Conservation (phyloP, 2,888 invertebrate genomes). For the Pristionchus japonicus region DNA sequence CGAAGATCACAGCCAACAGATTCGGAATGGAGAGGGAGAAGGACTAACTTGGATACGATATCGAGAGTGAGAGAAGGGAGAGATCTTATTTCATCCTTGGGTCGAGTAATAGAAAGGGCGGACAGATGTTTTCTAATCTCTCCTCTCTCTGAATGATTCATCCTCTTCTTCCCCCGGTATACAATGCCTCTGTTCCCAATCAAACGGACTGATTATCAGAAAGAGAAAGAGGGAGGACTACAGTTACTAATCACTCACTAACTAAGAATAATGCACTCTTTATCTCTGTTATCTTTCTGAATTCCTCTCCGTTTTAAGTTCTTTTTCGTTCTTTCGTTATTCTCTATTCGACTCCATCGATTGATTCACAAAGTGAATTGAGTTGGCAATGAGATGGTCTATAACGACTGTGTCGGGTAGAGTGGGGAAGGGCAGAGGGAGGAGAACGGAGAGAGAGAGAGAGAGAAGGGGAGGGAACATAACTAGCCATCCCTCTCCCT, state of each 20-base stretch:
- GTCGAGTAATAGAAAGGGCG: neutral
- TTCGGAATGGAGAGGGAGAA: neutral
- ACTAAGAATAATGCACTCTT: neutral
- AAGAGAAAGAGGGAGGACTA: too few relatives aligned
- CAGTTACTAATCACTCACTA: too few relatives aligned
- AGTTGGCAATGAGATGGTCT: neutral
- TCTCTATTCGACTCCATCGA: neutral
- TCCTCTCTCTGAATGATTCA: neutral
- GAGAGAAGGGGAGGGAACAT: neutral
- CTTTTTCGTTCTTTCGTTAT: neutral
- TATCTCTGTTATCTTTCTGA: neutral
- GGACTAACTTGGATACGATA: neutral
- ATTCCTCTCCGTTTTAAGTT: neutral
- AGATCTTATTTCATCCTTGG: neutral
- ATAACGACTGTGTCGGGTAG: neutral
- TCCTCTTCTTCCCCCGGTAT: neutral
- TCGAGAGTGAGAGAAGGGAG: neutral
- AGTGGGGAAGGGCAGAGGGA: neutral
- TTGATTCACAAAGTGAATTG: neutral
- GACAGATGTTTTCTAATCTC: slow-evolving; percentile 11
- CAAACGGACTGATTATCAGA: too few relatives aligned
- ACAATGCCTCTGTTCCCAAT: neutral
- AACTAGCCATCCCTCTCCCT: neutral
- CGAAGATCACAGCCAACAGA: neutral
- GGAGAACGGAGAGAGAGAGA: neutral